Percentiles rank a stretch among this genome's conserved stretches.
phyloP scores from a whole-genome alignment of 2,888 invertebrate species.

The Alcis repandata region DNA sequence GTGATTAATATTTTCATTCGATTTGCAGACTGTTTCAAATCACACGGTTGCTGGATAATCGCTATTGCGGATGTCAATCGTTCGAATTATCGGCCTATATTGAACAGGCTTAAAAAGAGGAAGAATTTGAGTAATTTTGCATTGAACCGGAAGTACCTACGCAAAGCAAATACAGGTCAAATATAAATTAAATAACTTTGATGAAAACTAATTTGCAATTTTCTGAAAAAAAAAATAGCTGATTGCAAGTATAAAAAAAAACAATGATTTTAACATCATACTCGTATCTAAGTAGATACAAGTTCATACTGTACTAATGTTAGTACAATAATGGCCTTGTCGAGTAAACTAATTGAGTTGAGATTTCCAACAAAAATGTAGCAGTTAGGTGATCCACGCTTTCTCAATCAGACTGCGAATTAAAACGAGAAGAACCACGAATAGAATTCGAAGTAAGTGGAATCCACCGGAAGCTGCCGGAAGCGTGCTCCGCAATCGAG shows the following conservation, averaged over 20 bases:
- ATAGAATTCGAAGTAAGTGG: conserved; percentile 63
- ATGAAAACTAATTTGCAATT: no score
- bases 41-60: conserved; percentile 23
- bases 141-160: background rate
- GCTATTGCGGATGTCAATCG: conserved; percentile 34
- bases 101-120: background rate
- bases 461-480: conserved; percentile 65
- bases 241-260: no score
- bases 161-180: background rate
- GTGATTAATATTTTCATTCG: conserved; percentile 41
- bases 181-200: no score
- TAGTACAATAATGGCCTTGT: no score
- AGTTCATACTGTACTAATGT: no score
- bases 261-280: no score
- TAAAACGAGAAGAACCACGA: conserved; percentile 56
- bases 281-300: no score
- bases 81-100: conserved; percentile 42
- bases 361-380: conserved; percentile 4
- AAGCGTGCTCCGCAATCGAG: conserved; percentile 72
- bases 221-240: no score
- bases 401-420: conserved; percentile 55
- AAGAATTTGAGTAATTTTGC: background rate
- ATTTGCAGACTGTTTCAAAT: conserved; percentile 37
- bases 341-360: background rate
- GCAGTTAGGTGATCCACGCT: conserved; percentile 5